Conservation (phyloP, 2,797 vertebrate genomes). For the Bradypodion ventrale region DNA sequence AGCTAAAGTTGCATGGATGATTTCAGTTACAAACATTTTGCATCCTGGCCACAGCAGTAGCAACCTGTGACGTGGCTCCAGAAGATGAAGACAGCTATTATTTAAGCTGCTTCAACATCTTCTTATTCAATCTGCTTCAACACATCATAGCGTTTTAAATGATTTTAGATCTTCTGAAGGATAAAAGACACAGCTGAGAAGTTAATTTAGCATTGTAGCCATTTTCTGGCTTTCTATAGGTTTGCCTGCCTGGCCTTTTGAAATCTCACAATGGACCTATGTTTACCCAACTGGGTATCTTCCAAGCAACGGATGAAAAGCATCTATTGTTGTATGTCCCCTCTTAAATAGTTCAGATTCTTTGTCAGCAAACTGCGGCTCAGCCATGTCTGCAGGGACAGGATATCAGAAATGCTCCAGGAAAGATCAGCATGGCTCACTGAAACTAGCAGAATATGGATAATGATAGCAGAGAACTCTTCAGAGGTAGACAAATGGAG, state of each 20-base stretch:
- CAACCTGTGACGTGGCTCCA: background rate
- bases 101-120: too few relatives aligned
- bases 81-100: conserved; percentile 7
- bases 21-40: conserved; percentile 3
- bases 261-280: conserved; percentile 40
- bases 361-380: conserved; percentile 1
- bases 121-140: conserved; percentile 1
- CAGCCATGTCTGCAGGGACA: conserved; percentile 18
- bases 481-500: background rate
- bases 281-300: conserved; percentile 32
- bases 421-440: background rate
- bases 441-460: background rate
- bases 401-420: background rate
- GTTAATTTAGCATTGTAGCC: conserved; percentile 29
- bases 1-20: background rate
- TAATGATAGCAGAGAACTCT: background rate
- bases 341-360: conserved; percentile 17
- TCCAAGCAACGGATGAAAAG: conserved; percentile 32
- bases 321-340: conserved; percentile 12
- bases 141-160: conserved; percentile 4
- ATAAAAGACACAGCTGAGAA: conserved; percentile 31
- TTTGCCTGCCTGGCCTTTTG: conserved; percentile 24
- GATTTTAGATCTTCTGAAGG: conserved; percentile 6
- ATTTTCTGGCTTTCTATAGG: conserved; percentile 23
- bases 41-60: background rate